Percentiles rank a stretch among this genome's conserved stretches.
Evolutionary conservation across 2,797 vertebrate genomes (phyloP).

Genomic region (Bufotes viridis): DNA sequence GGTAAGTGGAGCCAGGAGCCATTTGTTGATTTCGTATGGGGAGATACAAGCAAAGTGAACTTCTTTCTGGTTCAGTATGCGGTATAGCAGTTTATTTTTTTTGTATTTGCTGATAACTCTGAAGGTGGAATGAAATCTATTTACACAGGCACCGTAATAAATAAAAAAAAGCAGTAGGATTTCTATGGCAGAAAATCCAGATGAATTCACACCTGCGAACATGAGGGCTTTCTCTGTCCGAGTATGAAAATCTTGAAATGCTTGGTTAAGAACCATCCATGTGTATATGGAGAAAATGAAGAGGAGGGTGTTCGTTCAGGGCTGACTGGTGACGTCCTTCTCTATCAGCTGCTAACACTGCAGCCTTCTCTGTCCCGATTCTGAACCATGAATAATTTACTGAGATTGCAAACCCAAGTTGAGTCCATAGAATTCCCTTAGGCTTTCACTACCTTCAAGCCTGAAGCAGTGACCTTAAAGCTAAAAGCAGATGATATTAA

Average conservation of each 20-base stretch:
- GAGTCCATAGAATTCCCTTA: constrained; percentile 48
- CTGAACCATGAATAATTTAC: constrained; percentile 61
- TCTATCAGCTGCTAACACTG: constrained; percentile 50
- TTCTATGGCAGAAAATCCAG: not conserved
- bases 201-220: constrained; percentile 23
- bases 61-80: not conserved
- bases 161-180: not conserved
- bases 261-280: constrained; percentile 36
- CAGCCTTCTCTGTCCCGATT: constrained; percentile 57
- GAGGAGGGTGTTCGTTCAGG: constrained; percentile 36
- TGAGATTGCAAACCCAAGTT: constrained; percentile 55
- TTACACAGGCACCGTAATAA: not conserved
- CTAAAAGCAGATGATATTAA: constrained; percentile 62
- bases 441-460: constrained; percentile 59
- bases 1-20: too few relatives aligned
- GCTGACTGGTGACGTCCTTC: constrained; percentile 43
- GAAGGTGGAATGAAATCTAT: not conserved
- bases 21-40: not conserved
- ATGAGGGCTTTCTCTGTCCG: constrained; percentile 28
- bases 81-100: not conserved
- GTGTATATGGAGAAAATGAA: constrained; percentile 43
- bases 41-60: too few relatives aligned
- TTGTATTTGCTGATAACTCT: not conserved
- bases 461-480: constrained; percentile 59
- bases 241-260: constrained; percentile 3